phyloP scores from a whole-genome alignment of 2,797 vertebrate genomes.

The Sebastolobus alascanus region DNA sequence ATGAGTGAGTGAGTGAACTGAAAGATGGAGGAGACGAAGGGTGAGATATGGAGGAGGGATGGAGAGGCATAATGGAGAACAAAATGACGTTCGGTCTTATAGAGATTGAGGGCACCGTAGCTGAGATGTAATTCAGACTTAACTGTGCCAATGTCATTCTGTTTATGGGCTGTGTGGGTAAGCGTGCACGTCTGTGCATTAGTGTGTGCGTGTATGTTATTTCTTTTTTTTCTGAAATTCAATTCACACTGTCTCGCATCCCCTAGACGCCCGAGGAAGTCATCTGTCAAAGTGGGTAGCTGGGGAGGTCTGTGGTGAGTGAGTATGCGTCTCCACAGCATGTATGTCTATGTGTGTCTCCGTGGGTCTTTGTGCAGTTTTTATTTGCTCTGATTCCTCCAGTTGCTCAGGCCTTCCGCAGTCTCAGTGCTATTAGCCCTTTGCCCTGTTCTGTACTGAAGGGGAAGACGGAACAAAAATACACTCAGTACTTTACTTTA shows the following conservation, averaged over 20 bases:
- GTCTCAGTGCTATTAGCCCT: constrained; percentile 74
- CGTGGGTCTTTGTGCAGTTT: constrained; percentile 48
- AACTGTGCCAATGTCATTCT: constrained; percentile 60
- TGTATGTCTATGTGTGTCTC: constrained; percentile 28
- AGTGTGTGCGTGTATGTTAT: constrained; percentile 14
- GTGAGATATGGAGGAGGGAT: constrained; percentile 15
- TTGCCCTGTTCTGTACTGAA: constrained; percentile 56
- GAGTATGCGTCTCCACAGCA: constrained; percentile 18
- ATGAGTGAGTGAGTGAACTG: constrained; percentile 17
- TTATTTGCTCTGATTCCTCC: constrained; percentile 72
- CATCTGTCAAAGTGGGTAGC: constrained; percentile 59
- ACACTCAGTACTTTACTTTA: constrained; percentile 20
- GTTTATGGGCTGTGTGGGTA: constrained; percentile 27
- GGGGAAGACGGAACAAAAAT: constrained; percentile 34
- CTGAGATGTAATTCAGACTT: constrained; percentile 52
- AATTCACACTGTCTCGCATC: constrained; percentile 66
- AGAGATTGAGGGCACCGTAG: constrained; percentile 58
- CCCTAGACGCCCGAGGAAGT: constrained; percentile 51
- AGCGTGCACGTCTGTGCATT: constrained; percentile 5
- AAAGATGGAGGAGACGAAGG: constrained; percentile 19
- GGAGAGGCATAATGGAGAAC: constrained; percentile 25
- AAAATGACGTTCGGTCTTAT: constrained; percentile 20
- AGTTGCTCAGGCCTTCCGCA: constrained; percentile 56
- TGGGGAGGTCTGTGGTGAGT: constrained; percentile 43
- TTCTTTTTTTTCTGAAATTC: constrained; percentile 45